Percentiles rank a stretch among this genome's conserved stretches.
phyloP scores from a whole-genome alignment of 2,113 vertebrate species.

The Octodon degus region DNA sequence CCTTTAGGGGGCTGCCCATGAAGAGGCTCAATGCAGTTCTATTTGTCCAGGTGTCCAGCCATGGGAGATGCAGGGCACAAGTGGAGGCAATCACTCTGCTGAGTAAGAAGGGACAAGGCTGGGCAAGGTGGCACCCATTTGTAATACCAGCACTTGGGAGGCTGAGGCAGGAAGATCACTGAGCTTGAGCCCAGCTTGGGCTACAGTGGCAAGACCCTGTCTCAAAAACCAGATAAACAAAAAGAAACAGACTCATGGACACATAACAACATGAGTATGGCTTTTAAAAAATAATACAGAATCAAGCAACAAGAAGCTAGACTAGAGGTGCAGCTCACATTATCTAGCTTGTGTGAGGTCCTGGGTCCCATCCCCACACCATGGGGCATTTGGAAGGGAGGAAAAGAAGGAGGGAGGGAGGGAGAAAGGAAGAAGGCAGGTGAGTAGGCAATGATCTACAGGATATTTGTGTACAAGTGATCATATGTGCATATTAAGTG shows the following conservation, averaged over 20 bases:
- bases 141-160: background rate
- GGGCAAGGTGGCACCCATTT: background rate
- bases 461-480: background rate
- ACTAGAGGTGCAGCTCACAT: background rate
- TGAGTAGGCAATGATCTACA: background rate
- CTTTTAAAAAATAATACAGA: background rate
- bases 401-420: no score
- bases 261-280: fast-evolving
- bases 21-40: background rate
- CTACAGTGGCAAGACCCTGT: background rate
- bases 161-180: background rate
- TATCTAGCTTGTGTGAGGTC: no score
- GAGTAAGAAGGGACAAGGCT: background rate
- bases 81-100: background rate
- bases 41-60: background rate
- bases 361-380: background rate
- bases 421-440: no score
- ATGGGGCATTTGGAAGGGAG: no score
- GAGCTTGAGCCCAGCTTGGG: background rate
- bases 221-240: background rate
- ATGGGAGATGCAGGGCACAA: background rate
- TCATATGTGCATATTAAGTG: no score
- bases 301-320: background rate
- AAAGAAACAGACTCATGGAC: background rate
- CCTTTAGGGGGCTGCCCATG: background rate